Conservation (phyloP, 2,888 invertebrate genomes). For the Aphidius colemani region DNA sequence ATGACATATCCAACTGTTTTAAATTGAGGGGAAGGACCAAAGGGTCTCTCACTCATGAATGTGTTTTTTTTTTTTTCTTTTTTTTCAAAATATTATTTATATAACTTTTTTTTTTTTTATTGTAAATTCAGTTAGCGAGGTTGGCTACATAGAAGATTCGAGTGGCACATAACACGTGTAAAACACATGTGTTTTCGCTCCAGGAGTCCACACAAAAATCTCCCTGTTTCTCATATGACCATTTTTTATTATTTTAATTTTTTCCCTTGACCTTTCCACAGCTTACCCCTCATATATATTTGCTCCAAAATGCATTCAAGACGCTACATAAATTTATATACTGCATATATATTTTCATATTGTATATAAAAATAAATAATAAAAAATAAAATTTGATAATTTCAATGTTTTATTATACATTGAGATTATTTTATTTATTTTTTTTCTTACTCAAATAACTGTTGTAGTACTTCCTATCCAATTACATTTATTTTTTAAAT, state of each 20-base stretch:
- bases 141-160: slow-evolving; percentile 18
- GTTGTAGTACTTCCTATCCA: slow-evolving; percentile 10
- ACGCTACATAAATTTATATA: background rate
- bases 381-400: background rate
- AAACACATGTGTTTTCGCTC: slow-evolving; percentile 45
- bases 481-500: background rate
- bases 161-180: slow-evolving; percentile 41
- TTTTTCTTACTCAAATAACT: background rate
- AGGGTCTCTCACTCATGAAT: background rate
- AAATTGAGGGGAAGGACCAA: slow-evolving; percentile 18
- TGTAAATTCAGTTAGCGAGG: too few relatives aligned
- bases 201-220: slow-evolving; percentile 36
- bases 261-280: slow-evolving; percentile 6
- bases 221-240: slow-evolving; percentile 12
- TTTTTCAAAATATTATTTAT: too few relatives aligned
- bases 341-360: too few relatives aligned
- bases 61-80: too few relatives aligned
- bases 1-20: slow-evolving; percentile 3
- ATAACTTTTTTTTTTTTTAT: too few relatives aligned
- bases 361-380: too few relatives aligned
- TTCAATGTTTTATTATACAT: slow-evolving; percentile 4
- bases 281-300: background rate
- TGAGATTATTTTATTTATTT: background rate
- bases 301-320: slow-evolving; percentile 2
- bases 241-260: slow-evolving; percentile 15